phyloP scores from a whole-genome alignment of 2,888 invertebrate species.

The Ischnura elegans region DNA sequence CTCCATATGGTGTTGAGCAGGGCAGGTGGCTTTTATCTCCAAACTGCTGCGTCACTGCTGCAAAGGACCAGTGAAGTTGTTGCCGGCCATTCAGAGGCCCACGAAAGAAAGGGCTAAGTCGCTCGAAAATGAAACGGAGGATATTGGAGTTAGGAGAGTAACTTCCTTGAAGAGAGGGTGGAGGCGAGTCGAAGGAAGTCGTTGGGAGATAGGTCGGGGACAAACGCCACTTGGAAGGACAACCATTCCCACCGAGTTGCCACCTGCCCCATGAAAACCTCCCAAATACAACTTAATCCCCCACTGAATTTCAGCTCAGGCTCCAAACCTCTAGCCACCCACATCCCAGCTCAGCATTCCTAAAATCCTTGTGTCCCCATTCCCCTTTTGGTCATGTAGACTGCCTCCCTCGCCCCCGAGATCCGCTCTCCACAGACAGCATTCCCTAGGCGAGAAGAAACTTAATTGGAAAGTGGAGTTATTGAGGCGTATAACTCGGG shows the following conservation, averaged over 20 bases:
- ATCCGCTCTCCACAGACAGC: no score
- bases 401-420: not conserved
- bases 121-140: no score
- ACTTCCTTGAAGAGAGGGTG: not conserved
- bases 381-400: not conserved
- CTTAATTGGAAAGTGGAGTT: slow-evolving; percentile 44
- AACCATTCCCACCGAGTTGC: slow-evolving; percentile 1
- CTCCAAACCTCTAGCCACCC: not conserved
- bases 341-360: not conserved
- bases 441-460: not conserved
- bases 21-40: no score
- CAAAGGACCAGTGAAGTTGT: no score
- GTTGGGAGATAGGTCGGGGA: not conserved
- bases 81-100: no score
- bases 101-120: no score
- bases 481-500: slow-evolving; percentile 30
- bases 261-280: not conserved
- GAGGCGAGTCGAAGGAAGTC: not conserved
- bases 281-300: slow-evolving; percentile 25
- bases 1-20: no score
- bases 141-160: not conserved
- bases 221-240: not conserved
- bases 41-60: no score
- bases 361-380: not conserved
- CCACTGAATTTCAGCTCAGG: not conserved